Conservation (phyloP, 2,113 vertebrate species). For the Nematolebias whitei region DNA sequence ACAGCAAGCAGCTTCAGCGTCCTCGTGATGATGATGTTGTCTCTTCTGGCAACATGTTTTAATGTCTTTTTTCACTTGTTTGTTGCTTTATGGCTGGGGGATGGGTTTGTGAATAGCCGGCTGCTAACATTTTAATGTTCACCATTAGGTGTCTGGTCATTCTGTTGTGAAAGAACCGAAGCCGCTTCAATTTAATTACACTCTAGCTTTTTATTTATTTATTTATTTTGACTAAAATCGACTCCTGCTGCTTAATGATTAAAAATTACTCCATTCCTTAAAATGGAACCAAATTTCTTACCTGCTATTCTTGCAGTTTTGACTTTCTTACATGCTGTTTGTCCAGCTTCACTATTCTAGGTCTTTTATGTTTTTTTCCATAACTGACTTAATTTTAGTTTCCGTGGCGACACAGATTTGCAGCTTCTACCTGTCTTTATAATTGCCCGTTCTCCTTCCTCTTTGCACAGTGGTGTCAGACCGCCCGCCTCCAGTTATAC, state of each 20-base stretch:
- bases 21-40: conserved; percentile 40
- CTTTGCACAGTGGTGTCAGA: conserved; percentile 90
- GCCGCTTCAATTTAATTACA: conserved; percentile 82
- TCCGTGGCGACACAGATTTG: conserved; percentile 19
- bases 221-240: conserved; percentile 78
- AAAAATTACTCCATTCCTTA: conserved; percentile 85
- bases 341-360: conserved; percentile 31
- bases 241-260: conserved; percentile 86
- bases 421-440: conserved; percentile 16
- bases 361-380: conserved; percentile 47
- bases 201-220: conserved; percentile 78
- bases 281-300: conserved; percentile 76
- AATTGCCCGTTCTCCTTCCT: conserved; percentile 28
- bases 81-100: conserved; percentile 32
- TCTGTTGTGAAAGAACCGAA: conserved; percentile 41
- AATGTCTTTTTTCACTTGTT: conserved; percentile 26
- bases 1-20: conserved; percentile 34
- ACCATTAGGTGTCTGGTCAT: conserved; percentile 45
- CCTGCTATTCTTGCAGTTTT: conserved; percentile 38
- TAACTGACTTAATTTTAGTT: conserved; percentile 40
- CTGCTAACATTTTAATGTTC: conserved; percentile 17
- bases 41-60: conserved; percentile 33
- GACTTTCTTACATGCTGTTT: conserved; percentile 47
- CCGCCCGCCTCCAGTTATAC: conserved; percentile 94
- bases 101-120: conserved; percentile 38